Base-by-base conservation (phyloP, 1,140 invertebrate genomes). In the Diorhabda carinulata region DNA sequence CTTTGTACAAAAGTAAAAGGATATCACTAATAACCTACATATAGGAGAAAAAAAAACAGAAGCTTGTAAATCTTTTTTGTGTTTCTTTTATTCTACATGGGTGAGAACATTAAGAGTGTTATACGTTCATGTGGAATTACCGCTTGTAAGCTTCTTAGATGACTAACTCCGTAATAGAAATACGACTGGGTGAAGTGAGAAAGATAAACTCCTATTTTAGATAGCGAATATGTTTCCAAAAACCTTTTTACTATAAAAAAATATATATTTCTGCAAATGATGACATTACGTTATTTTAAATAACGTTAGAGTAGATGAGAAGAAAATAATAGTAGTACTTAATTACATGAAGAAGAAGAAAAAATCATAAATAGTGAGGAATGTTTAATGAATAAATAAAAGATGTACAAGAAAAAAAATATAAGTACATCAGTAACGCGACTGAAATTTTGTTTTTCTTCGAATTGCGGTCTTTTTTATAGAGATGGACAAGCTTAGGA, bases 1-100 rank as follows among this genome's bases (percentile, higher is more conserved):
- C 25, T 25, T 52, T 52, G 47, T 52, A 52, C 6, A 52, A 52
- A 52, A 52, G 25, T 25, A 52, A 4, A n/a, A 52, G 47, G 6
- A 52, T 52, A 52, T n/a, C 47, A 52, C 47, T 52, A 52, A 52
- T 52, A 52, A 52, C 47, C 47, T n/a, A 52, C 47, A 52, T 52
- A 52, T 52, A 52, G n/a, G n/a, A 52, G 47, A 52, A 25, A 52
- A 52, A 52, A 52, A 52, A 52, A 52, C 47, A 52, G 47, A 25
- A 25, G 6, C 47, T n/a, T 6, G 6, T 52, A 52, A 52, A 52
- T 52, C 47, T 52, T 52, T 52, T 52, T 52, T 52, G n/a, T n/a
- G 47, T n/a, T n/a, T 3, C 47, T n/a, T 52, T 52, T 52, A 52
- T 52, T 52, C 47, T 52, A 52, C 47, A 52, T n/a, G 47, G 47